Evolutionary conservation across 2,888 invertebrate genomes (phyloP).

Genomic region (Phyllotreta striolata): DNA sequence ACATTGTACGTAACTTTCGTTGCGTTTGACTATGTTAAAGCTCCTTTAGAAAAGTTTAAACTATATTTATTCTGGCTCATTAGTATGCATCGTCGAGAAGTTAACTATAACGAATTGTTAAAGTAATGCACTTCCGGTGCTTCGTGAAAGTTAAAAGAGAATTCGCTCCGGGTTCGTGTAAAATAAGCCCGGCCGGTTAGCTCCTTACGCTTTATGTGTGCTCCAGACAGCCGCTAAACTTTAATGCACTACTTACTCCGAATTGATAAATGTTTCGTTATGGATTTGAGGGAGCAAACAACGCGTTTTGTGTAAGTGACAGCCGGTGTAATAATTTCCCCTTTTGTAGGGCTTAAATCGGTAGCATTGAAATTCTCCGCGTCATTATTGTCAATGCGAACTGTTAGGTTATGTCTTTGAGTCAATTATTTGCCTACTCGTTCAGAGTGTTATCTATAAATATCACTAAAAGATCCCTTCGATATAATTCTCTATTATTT

Average conservation of each 20-base stretch:
- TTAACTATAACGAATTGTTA: conserved; percentile 7
- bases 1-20: too few relatives aligned
- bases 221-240: conserved; percentile 13
- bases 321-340: conserved; percentile 6
- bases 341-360: neutral
- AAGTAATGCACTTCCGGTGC: conserved; percentile 8
- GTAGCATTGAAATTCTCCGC: neutral
- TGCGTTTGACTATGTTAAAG: too few relatives aligned
- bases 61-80: neutral
- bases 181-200: conserved; percentile 7
- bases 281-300: conserved; percentile 1
- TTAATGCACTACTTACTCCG: conserved; percentile 17
- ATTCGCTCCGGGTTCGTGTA: neutral
- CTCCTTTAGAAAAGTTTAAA: too few relatives aligned
- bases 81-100: conserved; percentile 2
- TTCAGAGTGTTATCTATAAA: too few relatives aligned
- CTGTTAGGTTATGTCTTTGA: too few relatives aligned
- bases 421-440: too few relatives aligned
- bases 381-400: too few relatives aligned
- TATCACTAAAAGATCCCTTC: too few relatives aligned
- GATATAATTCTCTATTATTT: neutral
- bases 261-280: conserved; percentile 17
- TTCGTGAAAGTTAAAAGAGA: conserved; percentile 9
- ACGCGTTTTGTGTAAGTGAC: neutral
- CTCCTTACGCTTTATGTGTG: conserved; percentile 14